Base-by-base conservation (phyloP, 2,113 vertebrate genomes). In the Machaerirhynchus nigripectus region DNA sequence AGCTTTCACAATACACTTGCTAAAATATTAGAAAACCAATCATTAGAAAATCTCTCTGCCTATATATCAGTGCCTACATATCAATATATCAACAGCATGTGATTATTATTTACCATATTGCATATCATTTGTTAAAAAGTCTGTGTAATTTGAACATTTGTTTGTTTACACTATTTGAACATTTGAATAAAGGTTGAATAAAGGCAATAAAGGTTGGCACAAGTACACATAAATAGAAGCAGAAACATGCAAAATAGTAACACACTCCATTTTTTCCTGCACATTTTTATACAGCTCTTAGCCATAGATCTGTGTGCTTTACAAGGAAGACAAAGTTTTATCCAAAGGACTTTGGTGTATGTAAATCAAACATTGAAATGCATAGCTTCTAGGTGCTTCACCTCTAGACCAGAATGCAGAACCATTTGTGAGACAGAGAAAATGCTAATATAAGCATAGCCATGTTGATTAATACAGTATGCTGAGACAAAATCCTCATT, bases 381-480 rank as follows among this genome's bases (percentile, higher is more conserved):
- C 7, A 14, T 18, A 30, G 23, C 21, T 79, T 78, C n/a, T 30
- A 35, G 24, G 5, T 49, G 39, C 14, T 12, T 50, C 52, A 53
- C 3, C 31, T 71, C 37, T 53, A 42, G 8, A 71, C 28, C 13
- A 82, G 27, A 64, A 78, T 22, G 20, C 23, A 67, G 24, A 24
- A 33, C 3, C 3, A 12, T 70, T 67, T 59, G 13, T 63, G 39
- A 68, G 9, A 57, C 24, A 31, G 1, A 55, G 10, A 37, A 84
- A 68, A 49, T 42, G 7, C 7, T 65, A 46, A 47, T 52, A 61
- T 69, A n/a, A 47, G 7, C 35, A 49, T 46, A 26, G 2, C 1
- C 0, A 0, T 78, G 10, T 56, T 82, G 55, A 77, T 42, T 69
- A 56, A 52, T 47, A 24, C 4, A 57, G 9, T 35, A 28, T 20